phyloP scores from a whole-genome alignment of 2,797 vertebrate genomes.

The Crax fasciolata region DNA sequence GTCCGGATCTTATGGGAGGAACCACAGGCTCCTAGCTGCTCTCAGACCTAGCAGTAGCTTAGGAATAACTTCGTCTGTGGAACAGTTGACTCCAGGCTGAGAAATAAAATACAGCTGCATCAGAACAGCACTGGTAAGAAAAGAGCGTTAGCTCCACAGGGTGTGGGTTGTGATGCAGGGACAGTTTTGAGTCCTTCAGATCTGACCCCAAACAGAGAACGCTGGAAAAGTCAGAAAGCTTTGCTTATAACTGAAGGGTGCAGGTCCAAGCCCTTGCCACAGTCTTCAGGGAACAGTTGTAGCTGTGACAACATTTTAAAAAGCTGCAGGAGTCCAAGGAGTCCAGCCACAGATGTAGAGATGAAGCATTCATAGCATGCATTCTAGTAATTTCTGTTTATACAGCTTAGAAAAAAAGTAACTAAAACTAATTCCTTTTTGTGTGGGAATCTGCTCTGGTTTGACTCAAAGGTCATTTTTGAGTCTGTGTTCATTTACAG shows the following conservation, averaged over 20 bases:
- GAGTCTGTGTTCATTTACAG: slow-evolving; percentile 9
- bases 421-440: slow-evolving; percentile 39
- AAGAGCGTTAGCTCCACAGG: background rate
- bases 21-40: background rate
- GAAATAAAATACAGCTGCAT: background rate
- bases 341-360: background rate
- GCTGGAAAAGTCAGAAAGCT: background rate
- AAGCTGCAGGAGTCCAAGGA: background rate
- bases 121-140: background rate
- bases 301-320: background rate
- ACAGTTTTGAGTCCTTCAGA: background rate
- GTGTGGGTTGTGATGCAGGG: background rate
- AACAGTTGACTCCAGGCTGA: background rate
- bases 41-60: background rate
- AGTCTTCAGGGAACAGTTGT: background rate
- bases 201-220: background rate
- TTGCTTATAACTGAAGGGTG: background rate
- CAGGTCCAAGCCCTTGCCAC: background rate
- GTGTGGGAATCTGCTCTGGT: slow-evolving; percentile 36
- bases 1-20: background rate
- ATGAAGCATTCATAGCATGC: slow-evolving; percentile 17
- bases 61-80: background rate
- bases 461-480: slow-evolving; percentile 35
- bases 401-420: background rate
- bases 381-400: slow-evolving; percentile 52